These are phyloP conservation scores for Pempheris klunzingeri DNA, from an alignment of 2,797 vertebrate species.

Conservation along the genomic window DNA sequence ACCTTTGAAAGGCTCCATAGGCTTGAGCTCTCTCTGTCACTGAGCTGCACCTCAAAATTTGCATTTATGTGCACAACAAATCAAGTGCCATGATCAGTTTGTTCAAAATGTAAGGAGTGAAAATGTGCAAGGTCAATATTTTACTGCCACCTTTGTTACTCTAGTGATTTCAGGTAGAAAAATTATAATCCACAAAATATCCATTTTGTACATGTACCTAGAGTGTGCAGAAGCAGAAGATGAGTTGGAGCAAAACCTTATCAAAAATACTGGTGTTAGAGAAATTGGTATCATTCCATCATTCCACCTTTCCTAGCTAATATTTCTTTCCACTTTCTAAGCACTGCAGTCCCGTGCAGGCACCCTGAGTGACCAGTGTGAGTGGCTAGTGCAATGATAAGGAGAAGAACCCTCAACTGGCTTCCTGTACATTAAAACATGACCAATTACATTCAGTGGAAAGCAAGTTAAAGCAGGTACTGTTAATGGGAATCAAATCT, in stretches of 20 bases:
- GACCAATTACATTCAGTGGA: neutral
- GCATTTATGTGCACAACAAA: constrained; percentile 2
- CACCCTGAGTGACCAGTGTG: neutral
- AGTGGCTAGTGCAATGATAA: neutral
- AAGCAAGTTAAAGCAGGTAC: neutral
- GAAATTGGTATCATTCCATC: neutral
- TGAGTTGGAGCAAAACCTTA: neutral
- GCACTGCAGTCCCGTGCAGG: neutral
- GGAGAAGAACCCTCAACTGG: neutral
- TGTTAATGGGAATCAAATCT: neutral
- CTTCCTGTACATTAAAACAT: neutral
- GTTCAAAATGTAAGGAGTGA: neutral
- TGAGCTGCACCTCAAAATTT: constrained; percentile 7
- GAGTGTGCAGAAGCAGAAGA: neutral
- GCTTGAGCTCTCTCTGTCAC: constrained; percentile 15
- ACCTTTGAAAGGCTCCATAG: constrained; percentile 36
- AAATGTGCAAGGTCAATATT: neutral
- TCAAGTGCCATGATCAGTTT: constrained; percentile 12
- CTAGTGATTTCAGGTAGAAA: neutral
- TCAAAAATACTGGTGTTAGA: neutral
- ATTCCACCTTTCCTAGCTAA: too few species aligned
- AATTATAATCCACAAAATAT: neutral
- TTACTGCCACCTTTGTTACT: neutral
- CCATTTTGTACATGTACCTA: neutral
- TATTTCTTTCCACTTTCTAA: neutral